Base-by-base conservation (phyloP, 2,797 vertebrate genomes). In the Anabacerthia variegaticeps region DNA sequence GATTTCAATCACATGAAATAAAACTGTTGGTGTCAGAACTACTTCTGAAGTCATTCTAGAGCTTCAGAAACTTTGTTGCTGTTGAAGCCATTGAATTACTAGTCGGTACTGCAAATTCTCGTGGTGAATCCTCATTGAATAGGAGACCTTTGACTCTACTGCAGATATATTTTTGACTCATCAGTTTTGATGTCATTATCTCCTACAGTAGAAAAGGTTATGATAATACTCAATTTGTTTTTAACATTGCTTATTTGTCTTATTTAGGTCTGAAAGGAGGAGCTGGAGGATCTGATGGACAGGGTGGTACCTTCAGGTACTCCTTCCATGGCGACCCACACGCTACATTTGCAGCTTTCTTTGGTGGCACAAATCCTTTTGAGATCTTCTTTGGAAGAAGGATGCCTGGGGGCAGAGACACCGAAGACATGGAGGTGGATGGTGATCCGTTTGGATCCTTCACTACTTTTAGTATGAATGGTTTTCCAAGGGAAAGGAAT, bases 291-390 rank as follows among this genome's bases (percentile, higher is more conserved):
- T 97, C 98, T 44, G 99, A 99, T 30, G 99, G 99, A 37, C 99
- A 99, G 79, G 98, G 98, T 65, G 99, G 98, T 91, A 99, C 98
- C 94, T 99, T 99, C 97, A 98, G 98, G 62, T 99, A 99, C 97
- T 99, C 99, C 46, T 99, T 99, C 97, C 99, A 99, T 3, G 99
- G 99, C 0, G 99, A 99, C 93, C 99, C 99, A n/a, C 99, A 99
- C 27, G 99, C 99, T 85, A 99, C 99, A 6, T 99, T 99, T 76
- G 99, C 99, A 95, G 99, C 99, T 34, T 99, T 99, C 97, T 99
- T 99, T 8, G 99, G 99, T 22, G 99, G 99, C 59, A 98, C 99
- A 79, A 99, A 99, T 96, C 99, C 99, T 65, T 99, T 99, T 78
- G 99, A 99, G 96, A 99, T 99, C 94, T 99, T 99, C 98, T 99